Conservation (phyloP, 2,797 vertebrate species). For the Lepus oiostolus region DNA sequence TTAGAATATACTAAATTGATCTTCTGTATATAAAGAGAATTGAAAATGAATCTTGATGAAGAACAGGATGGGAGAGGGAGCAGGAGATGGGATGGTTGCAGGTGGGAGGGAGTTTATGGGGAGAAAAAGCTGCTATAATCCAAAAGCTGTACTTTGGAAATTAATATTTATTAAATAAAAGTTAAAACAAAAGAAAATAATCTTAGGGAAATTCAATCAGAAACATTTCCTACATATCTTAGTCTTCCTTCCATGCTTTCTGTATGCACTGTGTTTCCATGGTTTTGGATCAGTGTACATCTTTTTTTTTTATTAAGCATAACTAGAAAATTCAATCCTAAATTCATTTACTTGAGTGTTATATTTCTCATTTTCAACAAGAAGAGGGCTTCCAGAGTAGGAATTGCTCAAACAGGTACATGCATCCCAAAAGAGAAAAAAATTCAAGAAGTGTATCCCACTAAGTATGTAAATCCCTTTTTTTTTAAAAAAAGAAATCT, state of each 20-base stretch:
- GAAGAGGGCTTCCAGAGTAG: neutral
- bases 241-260: neutral
- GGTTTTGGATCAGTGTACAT: neutral
- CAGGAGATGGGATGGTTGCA: too few relatives aligned
- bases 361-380: neutral
- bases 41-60: too few relatives aligned
- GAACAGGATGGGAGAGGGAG: too few relatives aligned
- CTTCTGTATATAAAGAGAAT: too few relatives aligned
- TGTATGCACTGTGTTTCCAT: neutral
- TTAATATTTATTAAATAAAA: too few relatives aligned
- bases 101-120: too few relatives aligned
- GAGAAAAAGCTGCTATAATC: too few relatives aligned
- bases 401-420: neutral
- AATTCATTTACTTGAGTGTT: conserved; percentile 22
- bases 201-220: neutral
- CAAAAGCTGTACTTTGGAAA: too few relatives aligned
- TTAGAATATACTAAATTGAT: too few relatives aligned
- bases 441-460: neutral
- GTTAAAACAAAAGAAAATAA: neutral
- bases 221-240: neutral
- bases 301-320: neutral
- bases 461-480: neutral
- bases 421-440: neutral
- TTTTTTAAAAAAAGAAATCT: conserved; percentile 1
- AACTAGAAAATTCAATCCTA: conserved; percentile 29